Base-by-base conservation (phyloP, 2,888 invertebrate genomes). In the Plebejus anna region DNA sequence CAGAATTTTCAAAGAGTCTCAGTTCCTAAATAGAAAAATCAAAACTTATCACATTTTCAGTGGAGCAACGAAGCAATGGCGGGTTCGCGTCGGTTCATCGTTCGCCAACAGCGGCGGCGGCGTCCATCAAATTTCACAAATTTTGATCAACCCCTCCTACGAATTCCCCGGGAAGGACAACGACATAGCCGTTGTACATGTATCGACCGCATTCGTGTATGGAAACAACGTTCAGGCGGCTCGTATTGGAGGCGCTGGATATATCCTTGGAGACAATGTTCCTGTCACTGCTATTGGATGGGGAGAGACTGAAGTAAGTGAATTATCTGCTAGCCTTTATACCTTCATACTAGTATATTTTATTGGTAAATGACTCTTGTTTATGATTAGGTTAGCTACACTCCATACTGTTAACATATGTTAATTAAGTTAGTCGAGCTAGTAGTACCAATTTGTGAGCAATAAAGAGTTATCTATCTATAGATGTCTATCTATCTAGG, bases 261-360 rank as follows among this genome's bases (percentile, higher is more conserved):
- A 85, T 77, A 79, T 79, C 72, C 77, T 87, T 4, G 81, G 51
- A n/a, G 89, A 88, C 75, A 83, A 86, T 77, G 80, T 81, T 76
- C 79, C 77, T 1, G 88, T 88, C 6, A 85, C 83, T 84, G 86
- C 87, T 38, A 80, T 84, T 51, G 88, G 88, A 78, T 88, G 89
- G 88, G 88, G 88, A 2, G 75, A 75, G 61, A 77, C 75, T 5
- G 73, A 66, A n/a, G 78, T 77, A 55, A 79, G 77, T 57, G 4
- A 57, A 57, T 57, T 42, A 32, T 32, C 32, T 32, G 32, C 32
- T 32, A 32, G 32, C 32, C 32, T 32, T 32, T 2, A 32, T 32
- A 32, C 32, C 32, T 32, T 32, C 32, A 32, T 32, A 32, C 32
- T 32, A 32, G 32, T 32, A 1, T 32, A 32, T 32, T 2, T 32